Evolutionary conservation across 2,113 vertebrate species (phyloP).

Genomic region (Hippoglossus stenolepis): DNA sequence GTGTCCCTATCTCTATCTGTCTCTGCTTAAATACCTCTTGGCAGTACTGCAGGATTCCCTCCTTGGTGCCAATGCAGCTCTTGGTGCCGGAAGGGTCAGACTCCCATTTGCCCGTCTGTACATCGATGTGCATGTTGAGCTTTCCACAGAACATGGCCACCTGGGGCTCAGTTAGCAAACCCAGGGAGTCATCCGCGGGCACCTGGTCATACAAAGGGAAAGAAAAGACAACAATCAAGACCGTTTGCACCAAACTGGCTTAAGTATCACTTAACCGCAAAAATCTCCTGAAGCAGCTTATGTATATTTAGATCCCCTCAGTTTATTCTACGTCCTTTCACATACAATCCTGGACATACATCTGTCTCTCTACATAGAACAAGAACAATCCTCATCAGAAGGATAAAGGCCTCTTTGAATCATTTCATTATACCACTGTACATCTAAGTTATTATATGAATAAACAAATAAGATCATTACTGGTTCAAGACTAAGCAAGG

Average conservation of each 20-base stretch:
- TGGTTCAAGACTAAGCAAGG: slow-evolving; percentile 22
- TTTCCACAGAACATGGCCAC: slow-evolving; percentile 89
- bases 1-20: not conserved
- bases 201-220: slow-evolving; percentile 81
- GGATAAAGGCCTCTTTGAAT: slow-evolving; percentile 28
- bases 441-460: slow-evolving; percentile 31
- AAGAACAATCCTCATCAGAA: slow-evolving; percentile 22
- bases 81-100: slow-evolving; percentile 89
- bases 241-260: not conserved
- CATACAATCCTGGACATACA: slow-evolving; percentile 10
- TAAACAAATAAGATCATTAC: slow-evolving; percentile 14
- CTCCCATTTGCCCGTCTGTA: slow-evolving; percentile 97
- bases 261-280: slow-evolving; percentile 12
- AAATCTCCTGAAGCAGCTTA: slow-evolving; percentile 6
- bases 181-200: slow-evolving; percentile 91
- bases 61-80: slow-evolving; percentile 93
- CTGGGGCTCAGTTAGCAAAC: slow-evolving; percentile 88
- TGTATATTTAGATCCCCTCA: slow-evolving; percentile 1
- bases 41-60: slow-evolving; percentile 97
- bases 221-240: slow-evolving; percentile 10
- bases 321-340: not conserved
- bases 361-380: not conserved
- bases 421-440: not conserved
- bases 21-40: slow-evolving; percentile 84
- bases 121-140: slow-evolving; percentile 97